Base-by-base conservation (phyloP, 2,797 vertebrate species). In the Mareca strepera region DNA sequence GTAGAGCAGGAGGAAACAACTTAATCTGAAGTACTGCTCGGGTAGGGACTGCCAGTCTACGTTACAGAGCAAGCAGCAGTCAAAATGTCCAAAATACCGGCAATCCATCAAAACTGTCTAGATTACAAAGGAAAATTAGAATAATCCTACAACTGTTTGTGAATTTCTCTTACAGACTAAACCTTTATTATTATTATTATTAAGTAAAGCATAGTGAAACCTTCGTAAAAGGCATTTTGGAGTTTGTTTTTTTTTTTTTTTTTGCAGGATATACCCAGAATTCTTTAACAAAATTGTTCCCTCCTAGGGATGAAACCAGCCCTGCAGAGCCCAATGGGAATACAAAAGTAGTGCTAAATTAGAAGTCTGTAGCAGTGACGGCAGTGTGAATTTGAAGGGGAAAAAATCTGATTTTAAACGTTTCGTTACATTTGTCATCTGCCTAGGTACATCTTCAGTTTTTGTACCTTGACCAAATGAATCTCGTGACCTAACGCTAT, bases 1-100 rank as follows among this genome's bases (percentile, higher is more conserved):
- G 94, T 44, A 96, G 92, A 91, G 92, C 95, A 95, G 95, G 96
- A 94, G 90, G 83, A 92, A 96, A 94, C 94, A 96, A 96, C 93
- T 97, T 96, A 89, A 96, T 96, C 93, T 94, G 96, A 94, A 96
- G 96, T 83, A 69, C 86, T 96, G 94, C 60, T 96, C 13, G 7
- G 58, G 64, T 96, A 66, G 84, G 93, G 89, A 85, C 92, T 96
- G 90, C 73, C 86, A 39, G 29, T 93, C 85, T 60, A 9, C 48
- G 14, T 80, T 97, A 91, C 46, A 77, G 69, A 93, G 88, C 96
- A 94, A 96, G 81, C 53, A 89, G 41, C 95, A 93, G 94, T 92
- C 72, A 73, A 55, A 90, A 95, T 69, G 69, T 92, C 82, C 86
- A 90, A 44, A 87, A 90, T 80, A 86, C 86, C 14, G 10, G 28